Base-by-base conservation (phyloP, 2,797 vertebrate genomes). In the Percopsis omiscomaycus region DNA sequence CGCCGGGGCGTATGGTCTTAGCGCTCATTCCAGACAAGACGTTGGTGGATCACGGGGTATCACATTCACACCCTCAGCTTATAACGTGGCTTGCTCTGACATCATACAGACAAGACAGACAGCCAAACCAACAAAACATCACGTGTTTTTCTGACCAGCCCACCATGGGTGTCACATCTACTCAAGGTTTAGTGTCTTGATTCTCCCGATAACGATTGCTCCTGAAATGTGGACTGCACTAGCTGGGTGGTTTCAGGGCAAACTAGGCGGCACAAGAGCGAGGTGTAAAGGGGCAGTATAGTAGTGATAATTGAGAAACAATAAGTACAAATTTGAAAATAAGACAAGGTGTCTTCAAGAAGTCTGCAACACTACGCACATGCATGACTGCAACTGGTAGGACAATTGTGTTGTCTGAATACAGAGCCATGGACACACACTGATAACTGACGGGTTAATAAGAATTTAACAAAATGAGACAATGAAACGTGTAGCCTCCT, bases 21-120 rank as follows among this genome's bases (percentile, higher is more conserved):
- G 61, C 56, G 70, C 58, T 54, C 69, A 69, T 81, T 79, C 66
- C 5, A 62, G 58, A 78, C 69, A n/a, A 45, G 72, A 79, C 62
- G 63, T 72, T 63, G 54, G 69, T 73, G 81, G 86, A 83, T 89
- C 84, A 83, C 73, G 82, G 85, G 77, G 63, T 73, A 86, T 87
- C 83, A 81, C 74, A 48, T 80, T 84, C 81, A 70, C 79, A 74
- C 83, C 64, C 83, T 84, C 83, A 73, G 77, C 79, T 69, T 27
- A 6, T 32, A 13, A 37, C 2, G 51, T 51, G 77, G 64, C 67
- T 70, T 16, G 68, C 73, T 74, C 68, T 54, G 72, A 42, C 37
- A 8, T 10, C 37, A 42, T 75, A 68, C 83, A 85, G 66, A 68
- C 48, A 59, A 68, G 67, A 64, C 77, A 59, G 80, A 71, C 22